Percentiles rank a stretch among this genome's conserved stretches.
Conservation (phyloP, 2,888 invertebrate genomes). For the Loripinus fragilis region DNA sequence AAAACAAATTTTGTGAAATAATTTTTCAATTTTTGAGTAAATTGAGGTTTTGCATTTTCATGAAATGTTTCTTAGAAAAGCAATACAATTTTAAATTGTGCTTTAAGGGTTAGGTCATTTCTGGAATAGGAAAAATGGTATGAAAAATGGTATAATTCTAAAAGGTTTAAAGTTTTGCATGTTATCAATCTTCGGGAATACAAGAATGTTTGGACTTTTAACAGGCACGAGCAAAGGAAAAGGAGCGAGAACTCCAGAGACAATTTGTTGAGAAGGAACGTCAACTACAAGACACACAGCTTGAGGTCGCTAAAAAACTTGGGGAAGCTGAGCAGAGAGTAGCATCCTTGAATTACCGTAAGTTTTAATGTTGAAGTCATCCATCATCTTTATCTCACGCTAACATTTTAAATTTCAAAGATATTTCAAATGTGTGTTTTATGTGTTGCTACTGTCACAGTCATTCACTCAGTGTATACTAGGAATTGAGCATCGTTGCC, state of each 20-base stretch:
- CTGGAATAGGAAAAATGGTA: no score
- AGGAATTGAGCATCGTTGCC: no score
- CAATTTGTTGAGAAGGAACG: conserved; percentile 83
- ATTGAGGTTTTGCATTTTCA: no score
- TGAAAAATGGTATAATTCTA: no score
- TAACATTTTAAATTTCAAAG: background rate
- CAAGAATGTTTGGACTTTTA: conserved; percentile 10
- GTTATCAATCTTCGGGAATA: background rate
- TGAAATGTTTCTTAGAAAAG: no score
- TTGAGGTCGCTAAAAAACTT: conserved; percentile 82
- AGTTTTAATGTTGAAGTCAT: background rate
- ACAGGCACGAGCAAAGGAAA: conserved; percentile 81
- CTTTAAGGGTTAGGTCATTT: no score
- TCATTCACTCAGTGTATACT: no score
- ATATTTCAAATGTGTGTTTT: background rate
- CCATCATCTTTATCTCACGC: background rate
- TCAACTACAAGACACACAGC: conserved; percentile 82
- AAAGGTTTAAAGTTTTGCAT: no score
- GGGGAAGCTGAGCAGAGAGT: conserved; percentile 84
- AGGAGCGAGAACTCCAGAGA: conserved; percentile 81
- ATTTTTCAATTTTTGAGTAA: no score
- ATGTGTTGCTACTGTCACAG: no score
- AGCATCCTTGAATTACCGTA: conserved; percentile 78
- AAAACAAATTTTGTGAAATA: no score
- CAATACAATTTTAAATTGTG: no score